Conservation (phyloP, 2,113 vertebrate species). For the Zosterops pallidus region DNA sequence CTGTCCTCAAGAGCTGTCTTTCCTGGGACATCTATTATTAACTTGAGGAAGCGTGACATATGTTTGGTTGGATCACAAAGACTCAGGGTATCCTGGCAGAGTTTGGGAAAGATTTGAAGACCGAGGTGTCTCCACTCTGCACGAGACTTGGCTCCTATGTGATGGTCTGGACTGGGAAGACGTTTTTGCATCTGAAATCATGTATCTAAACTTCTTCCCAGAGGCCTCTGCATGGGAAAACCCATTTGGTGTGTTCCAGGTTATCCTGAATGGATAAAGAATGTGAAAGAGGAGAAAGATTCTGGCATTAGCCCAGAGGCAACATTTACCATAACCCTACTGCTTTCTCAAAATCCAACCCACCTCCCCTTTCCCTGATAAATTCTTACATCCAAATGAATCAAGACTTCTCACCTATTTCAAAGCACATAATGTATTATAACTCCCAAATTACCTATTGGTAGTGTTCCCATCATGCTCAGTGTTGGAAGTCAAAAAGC, state of each 20-base stretch:
- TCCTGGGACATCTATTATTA: too few relatives aligned
- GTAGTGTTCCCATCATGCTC: background rate
- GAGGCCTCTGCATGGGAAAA: background rate
- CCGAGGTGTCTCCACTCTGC: background rate
- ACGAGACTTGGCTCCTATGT: background rate
- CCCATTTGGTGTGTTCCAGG: background rate
- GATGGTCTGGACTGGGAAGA: background rate
- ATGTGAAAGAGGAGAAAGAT: background rate
- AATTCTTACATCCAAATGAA: background rate
- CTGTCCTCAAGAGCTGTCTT: too few relatives aligned
- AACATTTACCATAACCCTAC: background rate
- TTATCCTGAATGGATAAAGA: background rate
- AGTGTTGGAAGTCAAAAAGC: background rate
- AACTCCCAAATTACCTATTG: background rate
- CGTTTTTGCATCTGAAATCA: background rate
- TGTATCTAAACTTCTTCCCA: background rate
- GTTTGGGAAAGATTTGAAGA: conserved; percentile 11
- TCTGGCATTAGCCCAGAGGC: background rate
- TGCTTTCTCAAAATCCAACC: background rate
- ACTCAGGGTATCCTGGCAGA: background rate
- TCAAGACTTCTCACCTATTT: background rate
- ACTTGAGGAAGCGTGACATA: too few relatives aligned
- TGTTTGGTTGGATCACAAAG: background rate
- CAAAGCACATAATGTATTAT: background rate
- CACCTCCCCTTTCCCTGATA: background rate